Evolutionary conservation across 2,797 vertebrate species (phyloP).

Genomic region (Myripristis murdjan): DNA sequence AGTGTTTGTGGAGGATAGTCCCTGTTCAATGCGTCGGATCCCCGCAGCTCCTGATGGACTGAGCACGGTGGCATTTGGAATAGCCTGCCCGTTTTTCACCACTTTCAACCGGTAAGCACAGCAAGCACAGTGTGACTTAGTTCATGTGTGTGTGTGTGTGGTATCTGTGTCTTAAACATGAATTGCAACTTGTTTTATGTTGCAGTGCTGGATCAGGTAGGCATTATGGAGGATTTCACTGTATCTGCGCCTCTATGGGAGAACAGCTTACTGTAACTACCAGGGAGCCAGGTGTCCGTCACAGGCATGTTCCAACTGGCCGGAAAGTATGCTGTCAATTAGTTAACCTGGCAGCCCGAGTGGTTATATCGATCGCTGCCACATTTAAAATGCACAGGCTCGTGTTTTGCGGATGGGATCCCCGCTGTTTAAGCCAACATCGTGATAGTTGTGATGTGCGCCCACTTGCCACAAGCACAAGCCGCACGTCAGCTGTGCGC

Average conservation of each 20-base stretch:
- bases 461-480: neutral
- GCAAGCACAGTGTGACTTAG: neutral
- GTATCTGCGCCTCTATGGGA: neutral
- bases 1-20: constrained; percentile 30
- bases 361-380: too few species aligned
- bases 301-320: constrained; percentile 57
- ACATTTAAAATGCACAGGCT: neutral
- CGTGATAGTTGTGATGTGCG: neutral
- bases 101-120: constrained; percentile 72
- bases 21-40: constrained; percentile 42
- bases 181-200: neutral
- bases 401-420: neutral
- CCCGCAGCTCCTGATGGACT: constrained; percentile 59
- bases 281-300: constrained; percentile 43
- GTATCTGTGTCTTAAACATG: neutral
- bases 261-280: neutral
- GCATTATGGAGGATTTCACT: neutral
- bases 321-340: constrained; percentile 22
- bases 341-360: too few species aligned
- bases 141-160: neutral
- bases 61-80: constrained; percentile 56
- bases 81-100: constrained; percentile 25
- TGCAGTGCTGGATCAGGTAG: neutral
- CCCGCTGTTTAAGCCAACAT: too few species aligned
- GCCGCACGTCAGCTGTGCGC: neutral